Percentiles rank a stretch among this genome's conserved stretches.
These are phyloP conservation scores for Pangasius krempfi DNA, from an alignment of 2,797 vertebrate genomes.

Conservation along the genomic window DNA sequence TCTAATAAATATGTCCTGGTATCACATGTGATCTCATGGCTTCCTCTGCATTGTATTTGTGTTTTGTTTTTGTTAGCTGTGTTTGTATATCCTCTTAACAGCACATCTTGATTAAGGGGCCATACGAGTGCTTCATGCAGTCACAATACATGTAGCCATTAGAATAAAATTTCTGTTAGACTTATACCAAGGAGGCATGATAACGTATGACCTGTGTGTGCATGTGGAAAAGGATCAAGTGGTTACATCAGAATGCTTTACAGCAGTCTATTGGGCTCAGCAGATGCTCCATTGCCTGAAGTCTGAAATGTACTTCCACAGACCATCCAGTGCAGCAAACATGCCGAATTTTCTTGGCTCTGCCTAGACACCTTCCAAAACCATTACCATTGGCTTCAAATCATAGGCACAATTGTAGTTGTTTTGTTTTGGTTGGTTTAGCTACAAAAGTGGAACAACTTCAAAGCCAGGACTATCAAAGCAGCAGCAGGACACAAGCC, in stretches of 20 bases:
- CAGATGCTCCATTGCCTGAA: conserved; percentile 10
- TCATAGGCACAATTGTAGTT: conserved; percentile 53
- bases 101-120: conserved; percentile 31
- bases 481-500: conserved; percentile 50
- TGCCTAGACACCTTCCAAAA: conserved; percentile 31
- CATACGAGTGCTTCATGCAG: conserved; percentile 37
- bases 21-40: conserved; percentile 36
- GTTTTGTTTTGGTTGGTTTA: conserved; percentile 50
- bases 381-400: conserved; percentile 36
- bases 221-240: background rate
- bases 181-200: background rate
- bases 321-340: conserved; percentile 7
- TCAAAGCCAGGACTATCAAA: conserved; percentile 53
- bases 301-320: background rate
- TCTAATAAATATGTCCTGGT: conserved; percentile 54
- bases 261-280: background rate
- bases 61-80: conserved; percentile 5
- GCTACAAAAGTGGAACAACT: conserved; percentile 45
- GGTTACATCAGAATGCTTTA: background rate
- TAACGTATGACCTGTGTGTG: background rate
- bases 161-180: conserved; percentile 48
- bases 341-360: conserved; percentile 6
- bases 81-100: conserved; percentile 40
- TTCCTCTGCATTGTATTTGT: conserved; percentile 15
- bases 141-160: conserved; percentile 45